Evolutionary conservation across 2,888 invertebrate genomes (phyloP).

Genomic region (Ochropleura plecta): DNA sequence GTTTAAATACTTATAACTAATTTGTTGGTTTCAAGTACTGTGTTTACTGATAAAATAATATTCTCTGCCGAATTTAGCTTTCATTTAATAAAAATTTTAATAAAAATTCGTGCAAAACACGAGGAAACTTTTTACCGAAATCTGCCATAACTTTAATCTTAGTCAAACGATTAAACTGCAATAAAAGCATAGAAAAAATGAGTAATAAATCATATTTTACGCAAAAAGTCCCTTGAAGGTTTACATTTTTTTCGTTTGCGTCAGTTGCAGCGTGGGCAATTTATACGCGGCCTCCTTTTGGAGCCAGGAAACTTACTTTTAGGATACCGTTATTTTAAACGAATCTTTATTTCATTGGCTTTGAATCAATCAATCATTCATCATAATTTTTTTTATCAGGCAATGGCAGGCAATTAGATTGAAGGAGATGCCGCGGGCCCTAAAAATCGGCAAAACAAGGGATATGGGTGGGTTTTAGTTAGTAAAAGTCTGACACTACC

Average conservation of each 20-base stretch:
- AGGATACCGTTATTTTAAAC: background rate
- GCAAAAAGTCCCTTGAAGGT: conserved; percentile 56
- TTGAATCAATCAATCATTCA: too few relatives aligned
- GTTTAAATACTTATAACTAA: too few relatives aligned
- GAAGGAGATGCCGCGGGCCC: too few relatives aligned
- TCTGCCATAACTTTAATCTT: background rate
- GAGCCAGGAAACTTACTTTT: conserved; percentile 55
- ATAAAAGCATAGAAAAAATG: conserved; percentile 45
- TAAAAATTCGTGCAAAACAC: too few relatives aligned
- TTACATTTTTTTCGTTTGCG: conserved; percentile 65
- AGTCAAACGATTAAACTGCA: conserved; percentile 36
- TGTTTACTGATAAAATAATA: background rate
- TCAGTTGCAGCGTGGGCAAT: conserved; percentile 75
- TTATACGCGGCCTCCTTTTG: conserved; percentile 60
- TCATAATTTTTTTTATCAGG: too few relatives aligned
- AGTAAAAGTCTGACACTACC: too few relatives aligned
- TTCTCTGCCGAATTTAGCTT: too few relatives aligned
- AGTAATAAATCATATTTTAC: conserved; percentile 67
- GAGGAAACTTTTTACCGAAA: background rate
- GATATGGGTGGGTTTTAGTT: too few relatives aligned
- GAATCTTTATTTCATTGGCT: too few relatives aligned
- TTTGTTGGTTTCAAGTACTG: background rate
- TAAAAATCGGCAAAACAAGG: too few relatives aligned
- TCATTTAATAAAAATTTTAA: too few relatives aligned
- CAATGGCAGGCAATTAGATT: too few relatives aligned